phyloP scores from a whole-genome alignment of 53 echinoderm and acorn worm genomes.

The Crossaster papposus region DNA sequence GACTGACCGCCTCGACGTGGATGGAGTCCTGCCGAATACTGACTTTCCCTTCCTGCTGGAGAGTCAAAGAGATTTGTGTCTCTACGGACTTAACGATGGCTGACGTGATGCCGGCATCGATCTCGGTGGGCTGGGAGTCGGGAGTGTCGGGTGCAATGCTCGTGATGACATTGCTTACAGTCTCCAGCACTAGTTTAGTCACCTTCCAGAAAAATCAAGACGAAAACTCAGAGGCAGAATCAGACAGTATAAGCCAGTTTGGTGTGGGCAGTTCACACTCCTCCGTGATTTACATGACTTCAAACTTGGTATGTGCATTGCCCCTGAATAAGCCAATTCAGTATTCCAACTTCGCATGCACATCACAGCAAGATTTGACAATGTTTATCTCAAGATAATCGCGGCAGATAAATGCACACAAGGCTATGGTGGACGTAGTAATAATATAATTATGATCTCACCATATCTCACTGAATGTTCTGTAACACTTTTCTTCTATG shows the following conservation, averaged over 20 bases:
- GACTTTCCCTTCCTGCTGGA: slow-evolving; percentile 17
- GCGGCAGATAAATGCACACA: no score
- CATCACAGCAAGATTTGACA: no score
- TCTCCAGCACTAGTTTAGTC: not conserved
- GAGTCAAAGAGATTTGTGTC: slow-evolving; percentile 46
- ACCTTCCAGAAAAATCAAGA: slow-evolving; percentile 9
- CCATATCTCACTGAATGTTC: not conserved
- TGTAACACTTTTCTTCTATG: not conserved
- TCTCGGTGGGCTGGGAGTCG: not conserved
- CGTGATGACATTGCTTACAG: slow-evolving; percentile 21
- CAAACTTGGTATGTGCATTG: no score
- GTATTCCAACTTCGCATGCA: no score
- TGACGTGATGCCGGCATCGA: not conserved
- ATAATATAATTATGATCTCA: no score
- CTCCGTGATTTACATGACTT: no score
- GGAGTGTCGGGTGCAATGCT: not conserved
- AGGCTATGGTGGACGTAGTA: no score
- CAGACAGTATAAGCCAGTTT: no score
- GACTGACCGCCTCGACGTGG: slow-evolving; percentile 39
- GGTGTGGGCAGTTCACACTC: no score
- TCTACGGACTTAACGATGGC: slow-evolving; percentile 52
- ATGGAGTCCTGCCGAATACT: slow-evolving; percentile 27
- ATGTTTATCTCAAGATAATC: not conserved
- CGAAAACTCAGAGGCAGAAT: no score
- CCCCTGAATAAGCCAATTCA: no score